Evolutionary conservation across 2,888 invertebrate species (phyloP).

Genomic region (Himalopsyche japonica): DNA sequence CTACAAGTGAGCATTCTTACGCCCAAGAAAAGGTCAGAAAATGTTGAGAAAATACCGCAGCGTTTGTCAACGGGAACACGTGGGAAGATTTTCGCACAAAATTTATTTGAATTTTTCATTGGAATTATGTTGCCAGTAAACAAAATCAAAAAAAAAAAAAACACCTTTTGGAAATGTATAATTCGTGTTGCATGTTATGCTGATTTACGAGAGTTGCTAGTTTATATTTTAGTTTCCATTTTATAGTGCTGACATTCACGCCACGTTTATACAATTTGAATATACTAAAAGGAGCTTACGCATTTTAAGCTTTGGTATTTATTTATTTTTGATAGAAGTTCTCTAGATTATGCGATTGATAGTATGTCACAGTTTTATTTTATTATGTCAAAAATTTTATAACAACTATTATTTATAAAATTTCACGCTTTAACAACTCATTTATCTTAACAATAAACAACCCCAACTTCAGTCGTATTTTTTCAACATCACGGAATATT

Average conservation of each 20-base stretch:
- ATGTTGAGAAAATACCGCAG: conserved; percentile 28
- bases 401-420: not conserved
- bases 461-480: too few relatives aligned
- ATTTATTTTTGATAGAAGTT: not conserved
- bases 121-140: conserved; percentile 36
- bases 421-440: too few relatives aligned
- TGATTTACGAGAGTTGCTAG: not conserved
- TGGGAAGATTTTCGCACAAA: conserved; percentile 31
- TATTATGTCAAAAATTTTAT: not conserved
- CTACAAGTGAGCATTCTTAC: not conserved
- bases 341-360: not conserved
- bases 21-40: not conserved
- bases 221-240: not conserved
- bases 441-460: too few relatives aligned
- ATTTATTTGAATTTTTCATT: conserved; percentile 39
- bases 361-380: not conserved
- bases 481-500: too few relatives aligned
- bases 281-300: not conserved
- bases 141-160: not conserved
- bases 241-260: not conserved
- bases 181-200: not conserved
- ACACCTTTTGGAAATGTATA: not conserved
- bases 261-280: not conserved
- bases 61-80: conserved; percentile 35
- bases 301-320: not conserved